These are phyloP conservation scores for Butorides virescens DNA, from an alignment of 2,113 vertebrate genomes.

Conservation along the genomic window DNA sequence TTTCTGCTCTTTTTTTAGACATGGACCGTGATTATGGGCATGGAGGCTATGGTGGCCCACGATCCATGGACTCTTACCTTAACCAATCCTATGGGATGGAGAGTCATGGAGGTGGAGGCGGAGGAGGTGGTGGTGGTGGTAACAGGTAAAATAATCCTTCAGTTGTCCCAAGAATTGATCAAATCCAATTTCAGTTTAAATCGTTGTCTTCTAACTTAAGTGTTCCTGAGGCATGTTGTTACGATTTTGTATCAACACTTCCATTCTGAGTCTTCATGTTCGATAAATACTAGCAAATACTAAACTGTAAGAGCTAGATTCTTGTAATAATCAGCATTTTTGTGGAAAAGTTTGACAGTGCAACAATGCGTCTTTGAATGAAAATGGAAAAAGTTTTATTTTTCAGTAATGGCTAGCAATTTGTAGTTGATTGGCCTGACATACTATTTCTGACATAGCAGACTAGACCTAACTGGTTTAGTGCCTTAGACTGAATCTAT, in stretches of 20 bases:
- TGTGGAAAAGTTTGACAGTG: neutral
- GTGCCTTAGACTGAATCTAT: conserved; percentile 41
- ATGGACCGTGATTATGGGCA: conserved; percentile 84
- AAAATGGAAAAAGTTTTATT: conserved; percentile 24
- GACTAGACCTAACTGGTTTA: conserved; percentile 42
- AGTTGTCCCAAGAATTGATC: conserved; percentile 68
- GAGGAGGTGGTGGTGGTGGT: conserved; percentile 80
- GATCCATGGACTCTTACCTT: conserved; percentile 83
- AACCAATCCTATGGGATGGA: conserved; percentile 84
- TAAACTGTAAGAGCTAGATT: conserved; percentile 13
- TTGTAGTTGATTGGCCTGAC: conserved; percentile 36
- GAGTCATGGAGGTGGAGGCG: conserved; percentile 79
- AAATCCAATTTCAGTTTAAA: conserved; percentile 50
- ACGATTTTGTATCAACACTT: conserved; percentile 41
- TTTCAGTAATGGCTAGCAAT: conserved; percentile 1
- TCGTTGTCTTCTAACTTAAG: conserved; percentile 66
- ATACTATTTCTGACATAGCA: neutral
- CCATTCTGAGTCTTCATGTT: neutral
- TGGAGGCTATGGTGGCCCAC: conserved; percentile 81
- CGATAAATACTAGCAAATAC: conserved; percentile 23
- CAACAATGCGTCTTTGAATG: conserved; percentile 4
- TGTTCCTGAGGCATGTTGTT: conserved; percentile 73
- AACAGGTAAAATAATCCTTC: conserved; percentile 83
- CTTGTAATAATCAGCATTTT: neutral
- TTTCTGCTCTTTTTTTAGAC: conserved; percentile 76